These are phyloP conservation scores for Mystacides longicornis DNA, from an alignment of 2,888 invertebrate genomes.

Conservation along the genomic window DNA sequence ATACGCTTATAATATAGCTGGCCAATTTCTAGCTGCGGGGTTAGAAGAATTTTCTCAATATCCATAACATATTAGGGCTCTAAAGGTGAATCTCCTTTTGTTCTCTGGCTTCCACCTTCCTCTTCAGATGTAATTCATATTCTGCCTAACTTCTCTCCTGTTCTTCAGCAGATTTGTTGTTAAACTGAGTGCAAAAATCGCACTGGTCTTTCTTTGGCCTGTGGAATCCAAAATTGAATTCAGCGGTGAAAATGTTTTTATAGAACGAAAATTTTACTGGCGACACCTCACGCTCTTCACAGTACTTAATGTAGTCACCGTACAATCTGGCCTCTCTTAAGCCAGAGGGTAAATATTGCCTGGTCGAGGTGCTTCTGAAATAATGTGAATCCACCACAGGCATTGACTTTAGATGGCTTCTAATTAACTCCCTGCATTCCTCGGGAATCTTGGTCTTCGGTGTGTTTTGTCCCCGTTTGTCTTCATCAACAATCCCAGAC, in stretches of 20 bases:
- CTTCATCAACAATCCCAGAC: not conserved
- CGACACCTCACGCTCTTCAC: not conserved
- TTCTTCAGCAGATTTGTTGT: not conserved
- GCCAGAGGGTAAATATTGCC: conserved; percentile 2
- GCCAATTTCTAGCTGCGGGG: conserved; percentile 5
- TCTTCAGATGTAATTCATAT: not conserved
- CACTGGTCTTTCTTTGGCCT: not conserved
- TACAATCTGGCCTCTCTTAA: conserved; percentile 2
- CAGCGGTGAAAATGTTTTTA: not conserved
- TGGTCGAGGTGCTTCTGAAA: not conserved
- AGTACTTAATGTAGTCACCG: not conserved
- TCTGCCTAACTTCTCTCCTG: not conserved
- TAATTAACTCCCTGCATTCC: not conserved
- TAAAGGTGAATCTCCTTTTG: not conserved
- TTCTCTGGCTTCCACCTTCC: not conserved
- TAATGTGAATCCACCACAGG: not conserved
- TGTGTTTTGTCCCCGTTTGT: not conserved
- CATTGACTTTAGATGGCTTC: not conserved
- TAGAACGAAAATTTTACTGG: not conserved
- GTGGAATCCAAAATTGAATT: not conserved
- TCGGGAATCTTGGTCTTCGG: not conserved
- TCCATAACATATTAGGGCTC: not conserved
- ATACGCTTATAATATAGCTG: conserved; percentile 4
- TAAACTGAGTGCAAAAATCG: not conserved
- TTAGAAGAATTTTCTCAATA: conserved; percentile 6